phyloP scores from a whole-genome alignment of 35 echinoderm and acorn worm species.

The Chiridota heheva region DNA sequence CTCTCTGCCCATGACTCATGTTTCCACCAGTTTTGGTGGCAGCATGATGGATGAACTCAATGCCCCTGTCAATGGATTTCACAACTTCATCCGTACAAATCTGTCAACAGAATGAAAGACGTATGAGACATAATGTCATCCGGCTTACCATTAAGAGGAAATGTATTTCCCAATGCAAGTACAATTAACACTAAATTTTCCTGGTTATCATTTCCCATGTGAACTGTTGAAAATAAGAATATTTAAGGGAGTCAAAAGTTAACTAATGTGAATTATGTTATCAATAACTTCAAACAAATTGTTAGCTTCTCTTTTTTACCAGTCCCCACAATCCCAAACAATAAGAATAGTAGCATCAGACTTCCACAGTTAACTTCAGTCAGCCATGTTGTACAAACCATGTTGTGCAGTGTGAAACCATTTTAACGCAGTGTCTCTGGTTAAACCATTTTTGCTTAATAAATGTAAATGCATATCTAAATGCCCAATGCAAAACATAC shows the following conservation, averaged over 20 bases:
- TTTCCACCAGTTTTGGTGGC: conserved; percentile 62
- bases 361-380: too few species aligned
- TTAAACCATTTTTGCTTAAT: too few species aligned
- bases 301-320: too few species aligned
- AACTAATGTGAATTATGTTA: neutral
- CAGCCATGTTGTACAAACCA: too few species aligned
- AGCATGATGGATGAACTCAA: conserved; percentile 81
- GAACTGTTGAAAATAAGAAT: neutral
- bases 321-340: too few species aligned
- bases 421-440: too few species aligned
- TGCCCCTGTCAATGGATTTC: conserved; percentile 86
- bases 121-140: neutral
- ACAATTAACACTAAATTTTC: neutral
- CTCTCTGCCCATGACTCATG: conserved; percentile 56
- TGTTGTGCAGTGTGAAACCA: too few species aligned
- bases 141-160: neutral
- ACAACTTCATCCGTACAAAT: conserved; percentile 70
- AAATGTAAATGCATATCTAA: too few species aligned
- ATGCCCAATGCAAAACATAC: too few species aligned
- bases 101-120: conserved; percentile 37
- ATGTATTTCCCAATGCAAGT: neutral
- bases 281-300: too few species aligned
- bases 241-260: neutral
- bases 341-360: too few species aligned
- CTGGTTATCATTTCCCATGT: neutral